Conservation (phyloP, 2,797 vertebrate species). For the Notolepis coatsorum region DNA sequence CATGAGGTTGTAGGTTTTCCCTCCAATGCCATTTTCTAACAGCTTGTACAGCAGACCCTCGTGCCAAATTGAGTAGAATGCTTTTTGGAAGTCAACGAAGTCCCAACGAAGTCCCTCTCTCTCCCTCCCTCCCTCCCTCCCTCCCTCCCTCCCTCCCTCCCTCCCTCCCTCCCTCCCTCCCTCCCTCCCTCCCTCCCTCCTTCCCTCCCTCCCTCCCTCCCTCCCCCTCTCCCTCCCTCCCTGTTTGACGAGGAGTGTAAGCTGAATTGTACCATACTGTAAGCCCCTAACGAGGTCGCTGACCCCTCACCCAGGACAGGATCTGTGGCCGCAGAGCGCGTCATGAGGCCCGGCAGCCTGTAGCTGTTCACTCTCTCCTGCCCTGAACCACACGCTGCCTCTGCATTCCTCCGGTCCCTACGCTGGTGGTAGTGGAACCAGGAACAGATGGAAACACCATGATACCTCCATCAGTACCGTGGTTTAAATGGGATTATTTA, state of each 20-base stretch:
- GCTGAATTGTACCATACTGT: constrained; percentile 5
- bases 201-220: background rate
- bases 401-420: background rate
- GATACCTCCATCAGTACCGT: too few species aligned
- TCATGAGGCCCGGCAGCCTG: constrained; percentile 37
- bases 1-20: too few species aligned
- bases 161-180: background rate
- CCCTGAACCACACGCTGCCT: constrained; percentile 14
- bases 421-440: too few species aligned
- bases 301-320: constrained; percentile 35
- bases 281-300: constrained; percentile 27
- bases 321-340: background rate
- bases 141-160: background rate
- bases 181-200: background rate
- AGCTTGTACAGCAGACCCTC: too few species aligned
- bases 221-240: background rate
- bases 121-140: too few species aligned
- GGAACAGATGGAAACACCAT: too few species aligned
- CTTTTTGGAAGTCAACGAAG: too few species aligned
- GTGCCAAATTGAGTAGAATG: too few species aligned
- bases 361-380: constrained; percentile 39
- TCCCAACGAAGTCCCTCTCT: too few species aligned
- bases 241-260: constrained; percentile 2
- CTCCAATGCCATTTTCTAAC: too few species aligned
- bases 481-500: too few species aligned